Base-by-base conservation (phyloP, 2,113 vertebrate species). In the Entosphenus tridentatus region DNA sequence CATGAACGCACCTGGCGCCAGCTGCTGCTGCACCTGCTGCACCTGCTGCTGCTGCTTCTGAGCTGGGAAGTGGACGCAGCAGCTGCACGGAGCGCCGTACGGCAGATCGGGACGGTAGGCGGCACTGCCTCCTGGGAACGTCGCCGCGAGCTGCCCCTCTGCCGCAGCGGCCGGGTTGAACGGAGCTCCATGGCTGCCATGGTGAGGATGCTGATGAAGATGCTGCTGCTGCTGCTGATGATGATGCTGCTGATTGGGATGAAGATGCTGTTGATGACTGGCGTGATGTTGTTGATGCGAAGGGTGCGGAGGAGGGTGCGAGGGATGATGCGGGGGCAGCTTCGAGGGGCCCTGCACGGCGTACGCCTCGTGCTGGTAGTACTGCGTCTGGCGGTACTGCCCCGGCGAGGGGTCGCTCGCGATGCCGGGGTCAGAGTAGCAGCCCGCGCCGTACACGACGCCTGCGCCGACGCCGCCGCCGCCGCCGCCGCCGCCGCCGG, bases 1-100 rank as follows among this genome's bases (percentile, higher is more conserved):
- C 8, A 18, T n/a, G n/a, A 16, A n/a, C 18, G 59, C 8, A 18
- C 18, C n/a, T 65, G n/a, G 59, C 8, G 59, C 18, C 59, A 18
- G 59, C 14, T 16, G 14, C 8, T 9, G 59, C 10, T 65, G 59
- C 10, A 18, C 17, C 17, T 14, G 59, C 59, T 65, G 59, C 59
- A n/a, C 14, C 58, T 62, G 58, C 58, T 62, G 58, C 58, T 62
- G 58, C 58, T 62, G 58, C 59, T 65, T n/a, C 59, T 65, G 59
- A n/a, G 18, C 18, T 65, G 59, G 14, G 18, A 8, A 65, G 18
- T 10, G 59, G 8, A 65, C n/a, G 59, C 59, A 9, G 59, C 18
- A 65, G 59, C 18, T 18, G 10, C n/a, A 16, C 14, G n/a, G n/a
- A 16, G n/a, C 14, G 18, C 14, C 14, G 59, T 65, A 18, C 8